Evolutionary conservation across 2,888 invertebrate genomes (phyloP), one percentile per base, ranked within the genome.

Genomic region (Melangyna quadrimaculata): DNA sequence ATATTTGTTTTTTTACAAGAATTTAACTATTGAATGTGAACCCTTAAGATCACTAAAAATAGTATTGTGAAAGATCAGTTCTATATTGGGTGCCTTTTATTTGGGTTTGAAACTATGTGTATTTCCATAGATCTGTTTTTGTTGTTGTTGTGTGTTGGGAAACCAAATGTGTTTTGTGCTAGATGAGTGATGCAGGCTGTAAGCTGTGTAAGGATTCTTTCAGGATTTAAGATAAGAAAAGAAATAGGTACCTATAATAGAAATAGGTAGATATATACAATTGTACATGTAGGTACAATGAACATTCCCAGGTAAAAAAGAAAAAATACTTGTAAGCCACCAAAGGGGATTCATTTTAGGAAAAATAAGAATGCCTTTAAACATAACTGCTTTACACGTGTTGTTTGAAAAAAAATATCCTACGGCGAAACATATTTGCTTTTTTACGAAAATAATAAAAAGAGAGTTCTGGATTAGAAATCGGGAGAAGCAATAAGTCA

Each of bases 21-120:
- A 14, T 12, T n/a, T 12, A 12, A 19, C 12, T 45, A n/a, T n/a
- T 5, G 27, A 37, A n/a, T 9, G 29, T 17, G 27, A 17, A 59
- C 35, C 2, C 22, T 32, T 55, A 14, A 53, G 55, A 55, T 43
- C 53, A 74, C 74, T 43, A 10, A 24, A 55, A 55, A 71, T 53
- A 71, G 22, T 78, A 7, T 78, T 78, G 78, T 45, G 63, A 53
- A 45, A 78, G 78, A 78, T 78, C 78, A 78, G 78, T 78, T 57
- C 67, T 27, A 29, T 3, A 61, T 45, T 35, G 45, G 57, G 24
- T 69, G 35, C 9, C 3, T 37, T 37, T 24, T 43, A 43, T 43
- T 17, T 43, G 43, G 43, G 17, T 24, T 29, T 40, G 1, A 2
- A 22, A 6, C 5, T 19, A n/a, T 22, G 3, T 27, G 3, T 27